Conservation (phyloP, 30 jellyfish, hydroid and myxozoan genomes). For the Aurelia sp. region DNA sequence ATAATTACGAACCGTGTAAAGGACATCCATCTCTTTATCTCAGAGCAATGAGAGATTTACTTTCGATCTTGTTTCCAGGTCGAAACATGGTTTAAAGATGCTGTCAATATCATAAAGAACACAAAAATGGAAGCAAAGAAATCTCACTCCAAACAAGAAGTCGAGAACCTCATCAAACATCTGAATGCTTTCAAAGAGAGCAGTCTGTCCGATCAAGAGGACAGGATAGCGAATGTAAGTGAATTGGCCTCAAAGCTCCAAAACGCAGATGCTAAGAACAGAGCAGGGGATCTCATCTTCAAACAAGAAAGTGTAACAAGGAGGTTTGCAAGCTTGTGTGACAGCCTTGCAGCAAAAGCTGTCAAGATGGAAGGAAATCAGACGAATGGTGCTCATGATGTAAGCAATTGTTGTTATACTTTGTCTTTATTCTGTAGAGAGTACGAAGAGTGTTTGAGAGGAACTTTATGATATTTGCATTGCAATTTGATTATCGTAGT, state of each 20-base stretch:
- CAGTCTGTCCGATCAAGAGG: conserved; percentile 65
- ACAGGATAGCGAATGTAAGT: conserved; percentile 42
- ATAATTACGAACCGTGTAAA: background rate
- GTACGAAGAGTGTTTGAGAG: no score
- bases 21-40: background rate
- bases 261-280: conserved; percentile 66
- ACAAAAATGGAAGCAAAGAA: conserved; percentile 76
- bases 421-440: no score
- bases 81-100: conserved; percentile 89
- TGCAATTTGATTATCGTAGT: no score
- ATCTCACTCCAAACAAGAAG: conserved; percentile 72
- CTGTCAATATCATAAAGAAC: conserved; percentile 65
- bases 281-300: conserved; percentile 59
- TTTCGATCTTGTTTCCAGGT: conserved; percentile 42
- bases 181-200: conserved; percentile 57
- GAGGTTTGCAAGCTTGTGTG: conserved; percentile 30
- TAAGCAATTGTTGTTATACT: background rate
- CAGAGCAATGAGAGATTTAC: background rate
- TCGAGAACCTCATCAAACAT: conserved; percentile 53
- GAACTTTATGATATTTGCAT: no score
- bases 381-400: conserved; percentile 45
- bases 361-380: conserved; percentile 20
- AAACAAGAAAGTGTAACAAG: conserved; percentile 67
- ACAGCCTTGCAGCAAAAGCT: conserved; percentile 41
- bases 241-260: conserved; percentile 67